Evolutionary conservation across 2,113 vertebrate species (phyloP), one percentile per base, ranked within the genome.

Genomic region (Riparia riparia): DNA sequence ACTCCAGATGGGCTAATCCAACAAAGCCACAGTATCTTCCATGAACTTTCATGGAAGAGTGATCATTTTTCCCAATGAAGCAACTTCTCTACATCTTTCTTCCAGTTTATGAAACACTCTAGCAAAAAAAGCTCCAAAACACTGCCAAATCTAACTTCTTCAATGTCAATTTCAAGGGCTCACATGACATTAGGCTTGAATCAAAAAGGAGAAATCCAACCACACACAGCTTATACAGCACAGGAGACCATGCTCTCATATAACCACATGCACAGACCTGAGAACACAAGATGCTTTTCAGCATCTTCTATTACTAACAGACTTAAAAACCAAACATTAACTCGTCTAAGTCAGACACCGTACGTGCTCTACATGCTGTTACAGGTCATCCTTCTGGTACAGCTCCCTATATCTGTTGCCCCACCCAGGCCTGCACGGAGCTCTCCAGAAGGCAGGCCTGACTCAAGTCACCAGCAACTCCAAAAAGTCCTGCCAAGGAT

Each of bases 191-290:
- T 18, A 58, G 15, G 7, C 28, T 73, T 56, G 18, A 88, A 57
- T 22, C 21, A 61, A 44, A 44, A 57, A 78, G 39, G 8, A 58
- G 37, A 79, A 69, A 34, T n/a, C 65, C 68, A 83, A 34, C 24
- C n/a, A 44, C 24, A 42, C 3, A 5, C 8, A 58, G 22, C 16
- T 86, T 15, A 53, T 0, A 0, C 17, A 41, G 73, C 66, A 18
- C 4, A 22, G 37, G 11, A 73, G 16, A 44, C 20, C 1, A 0
- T 9, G 18, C 21, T 54, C 50, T 70, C 76, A 39, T 32, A 63
- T 21, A 72, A n/a, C 37, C 54, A 72, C 29, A 72, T 4, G 8
- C 65, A 49, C 34, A 65, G 17, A 69, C 7, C 26, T 14, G 16
- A 65, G 7, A 17, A 37, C n/a, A 21, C 4, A 58, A 69, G 45